Evolutionary conservation across 2,113 vertebrate species (phyloP).

Genomic region (Campylorhamphus procurvoides): DNA sequence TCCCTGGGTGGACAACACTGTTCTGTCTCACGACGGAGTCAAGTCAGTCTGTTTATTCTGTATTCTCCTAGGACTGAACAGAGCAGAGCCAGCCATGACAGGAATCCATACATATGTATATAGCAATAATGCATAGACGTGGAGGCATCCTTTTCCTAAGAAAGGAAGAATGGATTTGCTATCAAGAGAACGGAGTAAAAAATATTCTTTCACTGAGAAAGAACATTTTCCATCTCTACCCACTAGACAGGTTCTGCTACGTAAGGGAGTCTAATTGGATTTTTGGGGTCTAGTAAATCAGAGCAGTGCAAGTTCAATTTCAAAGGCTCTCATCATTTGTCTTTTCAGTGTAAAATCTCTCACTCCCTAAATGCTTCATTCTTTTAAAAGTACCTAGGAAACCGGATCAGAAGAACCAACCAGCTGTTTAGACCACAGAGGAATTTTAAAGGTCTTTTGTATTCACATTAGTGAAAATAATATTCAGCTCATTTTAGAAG

Average conservation of each 20-base stretch:
- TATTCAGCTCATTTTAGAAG: conserved; percentile 2
- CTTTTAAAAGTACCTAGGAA: conserved; percentile 50
- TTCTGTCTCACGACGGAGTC: neutral
- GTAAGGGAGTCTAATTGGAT: conserved; percentile 52
- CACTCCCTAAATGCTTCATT: neutral
- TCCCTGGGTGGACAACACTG: neutral
- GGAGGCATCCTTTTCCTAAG: neutral
- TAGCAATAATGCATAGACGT: neutral
- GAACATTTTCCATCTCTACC: neutral
- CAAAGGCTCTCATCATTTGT: neutral
- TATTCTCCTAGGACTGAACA: neutral
- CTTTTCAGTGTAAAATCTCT: neutral
- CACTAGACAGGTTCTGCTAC: conserved; percentile 56
- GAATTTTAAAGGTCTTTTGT: conserved; percentile 57
- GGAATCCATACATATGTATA: neutral
- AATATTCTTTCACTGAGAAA: neutral
- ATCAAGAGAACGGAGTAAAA: conserved; percentile 37
- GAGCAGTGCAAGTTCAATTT: conserved; percentile 20
- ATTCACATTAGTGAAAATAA: conserved; percentile 10
- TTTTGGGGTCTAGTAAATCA: conserved; percentile 50
- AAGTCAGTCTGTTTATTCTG: neutral
- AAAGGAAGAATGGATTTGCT: conserved; percentile 33
- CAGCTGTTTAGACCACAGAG: conserved; percentile 12
- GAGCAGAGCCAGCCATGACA: neutral
- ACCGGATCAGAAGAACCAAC: conserved; percentile 23